These are phyloP conservation scores for Myopa testacea DNA, from an alignment of 2,888 invertebrate genomes.

Conservation along the genomic window DNA sequence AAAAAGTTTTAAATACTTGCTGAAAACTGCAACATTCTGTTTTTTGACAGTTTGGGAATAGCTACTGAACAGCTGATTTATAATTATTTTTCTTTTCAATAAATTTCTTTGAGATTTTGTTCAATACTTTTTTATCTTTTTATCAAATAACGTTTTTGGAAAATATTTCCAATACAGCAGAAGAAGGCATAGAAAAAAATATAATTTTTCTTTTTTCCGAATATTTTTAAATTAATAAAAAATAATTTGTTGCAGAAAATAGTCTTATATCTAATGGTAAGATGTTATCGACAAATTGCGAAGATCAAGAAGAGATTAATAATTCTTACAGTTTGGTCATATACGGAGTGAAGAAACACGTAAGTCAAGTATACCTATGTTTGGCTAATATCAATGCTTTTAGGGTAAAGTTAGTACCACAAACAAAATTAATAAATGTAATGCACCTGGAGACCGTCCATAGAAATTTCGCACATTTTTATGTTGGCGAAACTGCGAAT, in stretches of 20 bases:
- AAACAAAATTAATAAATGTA: too few relatives aligned
- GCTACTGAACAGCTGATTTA: neutral
- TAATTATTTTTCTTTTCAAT: constrained; percentile 10
- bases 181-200: neutral
- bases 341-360: constrained; percentile 29
- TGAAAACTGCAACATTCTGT: neutral
- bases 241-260: neutral
- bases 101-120: neutral
- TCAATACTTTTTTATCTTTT: neutral
- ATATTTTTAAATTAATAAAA: constrained; percentile 29
- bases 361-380: neutral
- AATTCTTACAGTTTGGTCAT: constrained; percentile 18
- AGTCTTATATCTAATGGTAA: neutral
- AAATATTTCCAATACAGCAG: neutral
- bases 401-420: too few relatives aligned
- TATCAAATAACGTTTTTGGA: neutral
- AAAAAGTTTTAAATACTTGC: neutral
- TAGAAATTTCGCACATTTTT: too few relatives aligned
- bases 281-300: neutral
- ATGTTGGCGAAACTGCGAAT: too few relatives aligned
- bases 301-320: neutral
- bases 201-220: neutral
- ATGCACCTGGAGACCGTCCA: too few relatives aligned
- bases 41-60: neutral
- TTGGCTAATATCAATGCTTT: too few relatives aligned